Percentiles rank a stretch among this genome's conserved stretches.
Evolutionary conservation across 1,140 invertebrate genomes (phyloP).

Genomic region (Cylas formicarius): DNA sequence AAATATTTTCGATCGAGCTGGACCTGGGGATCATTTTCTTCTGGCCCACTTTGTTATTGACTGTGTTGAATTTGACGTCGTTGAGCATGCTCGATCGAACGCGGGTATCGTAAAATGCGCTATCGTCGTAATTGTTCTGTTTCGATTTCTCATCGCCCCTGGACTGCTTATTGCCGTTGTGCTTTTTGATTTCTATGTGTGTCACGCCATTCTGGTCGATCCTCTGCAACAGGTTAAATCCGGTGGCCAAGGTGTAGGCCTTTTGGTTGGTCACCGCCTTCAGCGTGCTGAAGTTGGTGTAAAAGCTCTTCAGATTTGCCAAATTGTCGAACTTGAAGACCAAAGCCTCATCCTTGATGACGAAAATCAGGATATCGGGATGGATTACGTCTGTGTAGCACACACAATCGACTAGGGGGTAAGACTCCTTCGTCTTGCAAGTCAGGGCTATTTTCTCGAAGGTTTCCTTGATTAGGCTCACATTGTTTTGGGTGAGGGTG

Average conservation of each 20-base stretch:
- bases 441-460: conserved; percentile 7
- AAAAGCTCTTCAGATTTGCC: conserved; percentile 32
- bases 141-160: conserved; percentile 5
- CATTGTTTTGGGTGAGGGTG: conserved; percentile 18
- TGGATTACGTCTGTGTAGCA: conserved; percentile 41
- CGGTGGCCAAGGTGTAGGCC: conserved; percentile 27
- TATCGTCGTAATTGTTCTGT: conserved; percentile 1
- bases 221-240: conserved; percentile 41
- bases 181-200: conserved; percentile 40
- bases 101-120: conserved; percentile 3
- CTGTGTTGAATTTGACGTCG: conserved; percentile 18
- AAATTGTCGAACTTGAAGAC: conserved; percentile 40
- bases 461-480: conserved; percentile 13
- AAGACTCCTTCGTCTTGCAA: conserved; percentile 24
- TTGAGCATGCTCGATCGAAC: conserved; percentile 3
- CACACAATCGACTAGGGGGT: conserved; percentile 39
- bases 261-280: conserved; percentile 39
- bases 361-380: conserved; percentile 39
- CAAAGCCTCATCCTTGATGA: conserved; percentile 38
- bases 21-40: conserved; percentile 20
- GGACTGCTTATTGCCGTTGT: conserved; percentile 18
- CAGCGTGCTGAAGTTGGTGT: conserved; percentile 37
- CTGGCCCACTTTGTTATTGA: conserved; percentile 15
- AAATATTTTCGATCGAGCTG: conserved; percentile 28
- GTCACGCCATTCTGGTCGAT: conserved; percentile 43